Conservation (phyloP, 2,113 vertebrate genomes). For the Catharus minimus region DNA sequence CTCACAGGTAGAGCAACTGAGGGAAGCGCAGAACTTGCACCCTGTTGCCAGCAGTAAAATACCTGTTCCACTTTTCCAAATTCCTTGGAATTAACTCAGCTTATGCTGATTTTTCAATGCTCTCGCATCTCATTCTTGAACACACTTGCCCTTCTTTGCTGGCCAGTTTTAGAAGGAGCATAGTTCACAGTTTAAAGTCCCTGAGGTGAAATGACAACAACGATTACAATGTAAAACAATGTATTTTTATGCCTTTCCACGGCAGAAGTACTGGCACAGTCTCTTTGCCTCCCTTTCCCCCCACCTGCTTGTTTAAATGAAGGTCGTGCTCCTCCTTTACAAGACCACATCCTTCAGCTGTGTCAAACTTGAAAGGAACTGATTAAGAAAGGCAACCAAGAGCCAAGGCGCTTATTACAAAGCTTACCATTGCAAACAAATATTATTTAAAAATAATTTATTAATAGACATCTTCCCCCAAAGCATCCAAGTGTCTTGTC, state of each 20-base stretch:
- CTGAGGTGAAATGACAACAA: not conserved
- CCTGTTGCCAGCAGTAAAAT: not conserved
- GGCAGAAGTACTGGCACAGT: not conserved
- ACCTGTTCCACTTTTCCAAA: not conserved
- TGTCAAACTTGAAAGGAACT: not conserved
- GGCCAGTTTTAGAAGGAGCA: not conserved
- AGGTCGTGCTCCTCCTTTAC: not conserved
- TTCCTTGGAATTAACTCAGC: not conserved
- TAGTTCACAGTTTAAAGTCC: not conserved
- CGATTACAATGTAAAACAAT: not conserved
- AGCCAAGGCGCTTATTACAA: not conserved
- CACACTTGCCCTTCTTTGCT: not conserved
- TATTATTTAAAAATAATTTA: not conserved
- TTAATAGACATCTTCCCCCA: not conserved
- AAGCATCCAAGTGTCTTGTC: not conserved
- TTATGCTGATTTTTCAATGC: not conserved
- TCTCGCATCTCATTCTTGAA: not conserved
- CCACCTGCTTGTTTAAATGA: not conserved
- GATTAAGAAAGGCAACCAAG: not conserved
- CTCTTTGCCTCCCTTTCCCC: not conserved
- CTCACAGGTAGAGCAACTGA: not conserved
- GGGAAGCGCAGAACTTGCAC: not conserved
- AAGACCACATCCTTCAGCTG: not conserved
- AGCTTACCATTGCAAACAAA: not conserved
- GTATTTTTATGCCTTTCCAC: not conserved